Conservation (phyloP, 2,113 vertebrate genomes). For the Calyptommatus sinebrachiatus region DNA sequence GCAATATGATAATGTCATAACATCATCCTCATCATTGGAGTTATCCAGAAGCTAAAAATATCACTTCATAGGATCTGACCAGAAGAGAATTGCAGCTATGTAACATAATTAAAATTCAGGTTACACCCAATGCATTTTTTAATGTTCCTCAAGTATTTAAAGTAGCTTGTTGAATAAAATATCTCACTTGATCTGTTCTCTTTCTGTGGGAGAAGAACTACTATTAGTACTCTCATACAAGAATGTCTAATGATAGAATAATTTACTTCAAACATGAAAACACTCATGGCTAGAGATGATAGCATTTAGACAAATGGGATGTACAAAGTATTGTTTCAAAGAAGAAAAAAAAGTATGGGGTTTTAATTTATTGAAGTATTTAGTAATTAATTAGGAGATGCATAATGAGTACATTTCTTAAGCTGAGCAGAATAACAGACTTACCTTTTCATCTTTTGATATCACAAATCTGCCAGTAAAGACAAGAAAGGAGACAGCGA, state of each 20-base stretch:
- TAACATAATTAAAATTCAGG: not conserved
- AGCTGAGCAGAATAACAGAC: constrained; percentile 13
- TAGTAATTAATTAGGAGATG: constrained; percentile 42
- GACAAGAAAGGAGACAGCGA: not conserved
- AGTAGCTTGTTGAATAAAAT: not conserved
- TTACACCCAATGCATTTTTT: not conserved
- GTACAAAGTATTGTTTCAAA: constrained; percentile 5
- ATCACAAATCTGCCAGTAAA: not conserved
- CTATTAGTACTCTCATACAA: not conserved
- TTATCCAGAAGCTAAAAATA: not conserved
- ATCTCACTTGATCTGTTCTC: not conserved
- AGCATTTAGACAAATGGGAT: constrained; percentile 15
- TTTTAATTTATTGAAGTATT: constrained; percentile 18
- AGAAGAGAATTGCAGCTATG: not conserved
- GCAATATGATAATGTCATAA: not conserved
- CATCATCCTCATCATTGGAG: not conserved
- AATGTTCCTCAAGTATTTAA: not conserved
- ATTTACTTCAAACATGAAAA: constrained; percentile 15
- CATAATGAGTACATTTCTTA: constrained; percentile 29
- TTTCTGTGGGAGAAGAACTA: not conserved
- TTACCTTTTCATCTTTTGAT: constrained; percentile 5
- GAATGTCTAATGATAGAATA: constrained; percentile 3
- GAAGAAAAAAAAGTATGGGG: not conserved
- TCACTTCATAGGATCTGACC: not conserved
- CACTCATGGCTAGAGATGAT: not conserved